phyloP scores from a whole-genome alignment of 2,888 invertebrate genomes.

The Phengaris alcon region DNA sequence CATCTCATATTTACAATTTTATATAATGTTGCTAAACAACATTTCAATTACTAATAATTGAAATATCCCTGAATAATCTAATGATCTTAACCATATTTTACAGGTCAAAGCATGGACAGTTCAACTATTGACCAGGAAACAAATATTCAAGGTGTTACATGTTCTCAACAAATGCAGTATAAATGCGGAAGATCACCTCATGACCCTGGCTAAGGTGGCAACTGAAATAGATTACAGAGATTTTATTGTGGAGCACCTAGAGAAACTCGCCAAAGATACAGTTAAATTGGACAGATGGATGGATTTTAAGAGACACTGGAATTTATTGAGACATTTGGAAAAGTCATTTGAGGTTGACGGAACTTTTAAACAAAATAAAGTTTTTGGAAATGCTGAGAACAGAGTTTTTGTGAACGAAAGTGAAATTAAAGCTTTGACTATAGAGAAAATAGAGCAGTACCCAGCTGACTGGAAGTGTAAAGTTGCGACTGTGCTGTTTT shows the following conservation, averaged over 20 bases:
- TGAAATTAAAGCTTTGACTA: slow-evolving; percentile 72
- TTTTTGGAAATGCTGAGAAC: slow-evolving; percentile 63
- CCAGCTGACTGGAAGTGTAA: slow-evolving; percentile 75
- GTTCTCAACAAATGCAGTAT: slow-evolving; percentile 81
- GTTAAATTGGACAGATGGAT: slow-evolving; percentile 59
- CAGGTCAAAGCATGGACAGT: slow-evolving; percentile 82
- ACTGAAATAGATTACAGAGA: slow-evolving; percentile 80
- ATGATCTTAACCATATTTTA: background rate
- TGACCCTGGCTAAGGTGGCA: slow-evolving; percentile 79
- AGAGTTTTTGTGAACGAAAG: slow-evolving; percentile 69
- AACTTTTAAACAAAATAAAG: slow-evolving; percentile 73
- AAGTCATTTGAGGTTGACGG: slow-evolving; percentile 73
- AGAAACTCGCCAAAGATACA: slow-evolving; percentile 65
- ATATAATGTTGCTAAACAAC: too few relatives aligned
- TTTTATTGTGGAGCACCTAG: slow-evolving; percentile 83
- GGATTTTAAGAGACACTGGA: slow-evolving; percentile 67
- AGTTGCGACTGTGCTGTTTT: slow-evolving; percentile 78
- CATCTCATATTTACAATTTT: too few relatives aligned
- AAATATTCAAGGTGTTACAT: slow-evolving; percentile 83
- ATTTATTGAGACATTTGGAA: slow-evolving; percentile 64
- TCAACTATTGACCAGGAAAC: slow-evolving; percentile 80
- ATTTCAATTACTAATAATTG: too few relatives aligned
- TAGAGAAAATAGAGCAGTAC: slow-evolving; percentile 68
- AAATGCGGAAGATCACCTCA: slow-evolving; percentile 78
- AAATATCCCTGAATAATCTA: background rate